phyloP scores from a whole-genome alignment of 2,113 vertebrate genomes.

The Carettochelys insculpta region DNA sequence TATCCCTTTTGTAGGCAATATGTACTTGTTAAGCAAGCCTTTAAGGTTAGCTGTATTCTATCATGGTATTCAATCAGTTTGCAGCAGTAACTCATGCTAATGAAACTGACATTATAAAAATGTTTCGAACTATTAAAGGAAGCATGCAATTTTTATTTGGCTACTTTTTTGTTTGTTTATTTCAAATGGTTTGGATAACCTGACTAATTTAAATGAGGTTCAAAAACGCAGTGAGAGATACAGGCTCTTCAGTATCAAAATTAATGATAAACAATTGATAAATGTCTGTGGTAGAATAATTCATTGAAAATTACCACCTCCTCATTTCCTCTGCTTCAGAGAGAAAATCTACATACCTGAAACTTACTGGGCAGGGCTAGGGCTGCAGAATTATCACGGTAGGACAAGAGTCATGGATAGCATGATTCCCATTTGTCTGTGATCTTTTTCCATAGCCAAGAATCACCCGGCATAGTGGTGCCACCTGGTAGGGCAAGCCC shows the following conservation, averaged over 20 bases:
- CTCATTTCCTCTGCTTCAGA: neutral
- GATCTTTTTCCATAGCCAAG: neutral
- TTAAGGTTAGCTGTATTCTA: neutral
- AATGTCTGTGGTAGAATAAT: too few species aligned
- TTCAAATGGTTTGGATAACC: neutral
- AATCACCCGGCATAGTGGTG: neutral
- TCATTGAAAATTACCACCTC: neutral
- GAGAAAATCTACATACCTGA: neutral
- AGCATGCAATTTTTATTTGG: neutral
- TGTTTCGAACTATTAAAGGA: neutral
- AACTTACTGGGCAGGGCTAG: neutral
- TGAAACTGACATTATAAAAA: neutral
- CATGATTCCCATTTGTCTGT: neutral
- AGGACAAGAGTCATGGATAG: neutral
- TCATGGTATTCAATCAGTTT: neutral
- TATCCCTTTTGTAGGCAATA: neutral
- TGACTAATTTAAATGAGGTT: neutral
- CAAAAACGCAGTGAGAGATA: neutral
- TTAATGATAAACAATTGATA: too few species aligned
- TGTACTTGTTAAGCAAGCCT: rapidly evolving
- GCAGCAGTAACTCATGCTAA: neutral
- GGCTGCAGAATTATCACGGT: neutral
- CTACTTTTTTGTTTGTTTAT: neutral
- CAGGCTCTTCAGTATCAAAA: neutral
- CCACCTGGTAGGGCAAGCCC: too few species aligned